Conservation (phyloP, 2,888 invertebrate genomes). For the Drosophila phalerata region DNA sequence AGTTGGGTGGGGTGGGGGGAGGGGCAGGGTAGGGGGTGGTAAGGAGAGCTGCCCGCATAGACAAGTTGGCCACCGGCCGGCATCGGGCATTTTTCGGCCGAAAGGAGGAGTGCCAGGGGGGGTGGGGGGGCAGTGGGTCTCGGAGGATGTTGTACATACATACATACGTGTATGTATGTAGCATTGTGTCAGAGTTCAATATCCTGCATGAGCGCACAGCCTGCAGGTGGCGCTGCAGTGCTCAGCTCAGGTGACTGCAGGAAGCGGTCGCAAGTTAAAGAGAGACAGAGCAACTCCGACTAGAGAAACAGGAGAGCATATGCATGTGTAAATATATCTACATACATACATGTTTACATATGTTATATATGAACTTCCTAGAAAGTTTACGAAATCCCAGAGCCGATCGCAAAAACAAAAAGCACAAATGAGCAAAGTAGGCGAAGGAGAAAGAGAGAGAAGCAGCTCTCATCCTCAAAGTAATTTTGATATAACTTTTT, state of each 20-base stretch:
- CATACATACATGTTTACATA: neutral
- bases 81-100: slow-evolving; percentile 14
- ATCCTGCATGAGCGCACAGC: slow-evolving; percentile 62
- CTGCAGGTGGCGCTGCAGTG: slow-evolving; percentile 50
- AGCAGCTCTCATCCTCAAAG: too few relatives aligned
- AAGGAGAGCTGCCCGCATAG: slow-evolving; percentile 23
- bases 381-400: slow-evolving; percentile 1
- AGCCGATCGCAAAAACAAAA: slow-evolving; percentile 6
- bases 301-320: neutral
- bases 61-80: slow-evolving; percentile 75
- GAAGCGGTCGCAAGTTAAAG: neutral
- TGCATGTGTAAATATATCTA: neutral
- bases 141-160: slow-evolving; percentile 38
- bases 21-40: neutral
- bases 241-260: slow-evolving; percentile 15
- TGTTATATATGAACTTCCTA: neutral
- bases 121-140: neutral
- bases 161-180: slow-evolving; percentile 6
- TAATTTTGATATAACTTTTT: too few relatives aligned
- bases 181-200: slow-evolving; percentile 80
- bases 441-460: neutral
- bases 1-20: neutral
- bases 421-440: neutral
- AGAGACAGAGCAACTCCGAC: neutral
- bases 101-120: neutral